Conservation (phyloP, 2,113 vertebrate genomes). For the Bettongia penicillata region DNA sequence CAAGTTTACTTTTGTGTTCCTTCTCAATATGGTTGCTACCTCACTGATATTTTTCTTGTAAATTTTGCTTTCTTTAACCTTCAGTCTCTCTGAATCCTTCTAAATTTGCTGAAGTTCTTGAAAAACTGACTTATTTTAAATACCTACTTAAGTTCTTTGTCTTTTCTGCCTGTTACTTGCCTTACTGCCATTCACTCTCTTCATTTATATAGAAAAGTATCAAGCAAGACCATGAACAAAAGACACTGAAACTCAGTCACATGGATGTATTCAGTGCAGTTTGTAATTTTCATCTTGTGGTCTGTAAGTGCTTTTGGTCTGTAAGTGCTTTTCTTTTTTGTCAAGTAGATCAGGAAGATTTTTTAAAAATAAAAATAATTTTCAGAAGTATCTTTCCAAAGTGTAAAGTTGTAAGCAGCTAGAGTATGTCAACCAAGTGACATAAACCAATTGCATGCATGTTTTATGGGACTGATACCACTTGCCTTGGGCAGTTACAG, state of each 20-base stretch:
- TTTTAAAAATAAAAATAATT: not conserved
- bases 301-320: not conserved
- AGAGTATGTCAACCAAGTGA: not conserved
- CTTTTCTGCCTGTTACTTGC: not conserved
- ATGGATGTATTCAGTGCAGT: not conserved
- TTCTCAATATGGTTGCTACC: not conserved
- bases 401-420: not conserved
- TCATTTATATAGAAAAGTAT: not conserved
- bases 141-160: not conserved
- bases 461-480: conserved; percentile 13
- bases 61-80: not conserved
- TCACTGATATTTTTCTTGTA: not conserved
- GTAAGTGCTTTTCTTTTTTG: not conserved
- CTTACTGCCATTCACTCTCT: not conserved
- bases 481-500: conserved; percentile 52
- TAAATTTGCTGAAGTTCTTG: not conserved
- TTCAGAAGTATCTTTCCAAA: not conserved
- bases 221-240: not conserved
- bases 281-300: not conserved
- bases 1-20: not conserved
- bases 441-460: not conserved
- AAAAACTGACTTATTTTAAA: not conserved
- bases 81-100: not conserved
- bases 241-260: not conserved
- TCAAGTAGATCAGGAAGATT: not conserved